Evolutionary conservation across 2,113 vertebrate species (phyloP), one percentile per base, ranked within the genome.

Genomic region (Verasper variegatus): DNA sequence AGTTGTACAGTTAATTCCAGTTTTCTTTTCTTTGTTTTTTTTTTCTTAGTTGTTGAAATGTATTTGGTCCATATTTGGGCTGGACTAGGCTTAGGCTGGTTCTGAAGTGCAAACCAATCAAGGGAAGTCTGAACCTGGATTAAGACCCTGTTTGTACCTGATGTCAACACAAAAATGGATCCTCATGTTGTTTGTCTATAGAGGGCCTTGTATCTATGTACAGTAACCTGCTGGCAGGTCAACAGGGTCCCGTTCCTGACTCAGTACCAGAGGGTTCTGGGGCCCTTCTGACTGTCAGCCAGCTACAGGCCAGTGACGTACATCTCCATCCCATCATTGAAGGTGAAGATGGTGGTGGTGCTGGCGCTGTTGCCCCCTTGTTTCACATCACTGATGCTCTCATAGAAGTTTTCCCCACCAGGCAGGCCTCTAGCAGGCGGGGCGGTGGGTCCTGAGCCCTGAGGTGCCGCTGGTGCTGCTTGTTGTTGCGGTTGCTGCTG

Each of bases 281-380:
- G 78, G 55, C 71, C 18, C 12, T 51, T 63, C 64, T 52, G 70
- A 71, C 35, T 55, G 64, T 55, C 71, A 66, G 62, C 64, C 56
- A 71, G 76, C 88, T 94, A 95, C 87, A 95, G 90, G 68, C 95
- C 94, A 1, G 94, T 95, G 84, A 95, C 94, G 13, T 95, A 95
- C 95, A 95, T 95, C 89, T 95, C 94, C 92, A 95, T 94, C 66
- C 95, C 94, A n/a, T 95, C 94, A 55, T 95, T 95, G 78, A 95
- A 95, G 52, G 93, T 95, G 84, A 95, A 95, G 83, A 95, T 94
- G 85, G 94, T 95, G 72, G 94, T 95, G 85, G 93, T 95, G 88
- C 93, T 91, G 61, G 93, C 87, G 81, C 80, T 86, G 76, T 72
- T 91, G 63, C 42, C 87, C 10, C 91, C 93, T 81, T 93, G 91